Percentiles rank a stretch among this genome's conserved stretches.
Conservation (phyloP, 1,140 invertebrate species). For the Eulimnadia texana region DNA sequence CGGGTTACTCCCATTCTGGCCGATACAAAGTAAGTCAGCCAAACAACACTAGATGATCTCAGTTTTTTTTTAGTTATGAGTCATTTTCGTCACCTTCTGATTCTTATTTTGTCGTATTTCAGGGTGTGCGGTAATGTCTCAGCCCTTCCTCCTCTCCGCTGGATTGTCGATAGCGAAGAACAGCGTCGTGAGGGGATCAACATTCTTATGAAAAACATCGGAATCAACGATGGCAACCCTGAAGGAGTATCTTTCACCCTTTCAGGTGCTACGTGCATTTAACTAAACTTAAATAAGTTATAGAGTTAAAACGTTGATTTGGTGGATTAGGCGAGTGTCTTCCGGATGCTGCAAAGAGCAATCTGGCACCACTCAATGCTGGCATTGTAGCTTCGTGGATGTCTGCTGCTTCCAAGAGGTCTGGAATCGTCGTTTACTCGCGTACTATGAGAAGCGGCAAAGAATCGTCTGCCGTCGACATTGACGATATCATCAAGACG, state of each 20-base stretch:
- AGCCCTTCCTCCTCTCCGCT: background rate
- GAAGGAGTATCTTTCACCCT: conserved; percentile 3
- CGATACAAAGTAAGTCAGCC: conserved; percentile 3
- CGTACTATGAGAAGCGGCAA: background rate
- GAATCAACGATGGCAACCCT: background rate
- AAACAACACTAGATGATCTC: background rate
- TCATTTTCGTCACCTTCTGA: background rate
- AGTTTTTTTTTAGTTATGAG: background rate
- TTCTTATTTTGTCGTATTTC: too few relatives aligned
- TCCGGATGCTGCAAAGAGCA: background rate
- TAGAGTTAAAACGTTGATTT: background rate
- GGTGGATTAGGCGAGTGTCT: background rate
- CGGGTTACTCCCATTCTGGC: conserved; percentile 3
- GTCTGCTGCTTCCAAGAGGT: background rate
- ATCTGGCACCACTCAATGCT: background rate
- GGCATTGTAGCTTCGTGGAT: background rate
- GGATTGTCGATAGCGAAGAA: background rate
- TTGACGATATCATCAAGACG: background rate
- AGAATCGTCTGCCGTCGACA: background rate
- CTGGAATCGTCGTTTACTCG: background rate
- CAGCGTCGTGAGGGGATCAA: background rate
- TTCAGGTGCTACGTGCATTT: too few relatives aligned
- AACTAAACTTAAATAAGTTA: too few relatives aligned
- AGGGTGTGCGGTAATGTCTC: too few relatives aligned
- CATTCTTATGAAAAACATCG: conserved; percentile 4